Conservation (phyloP, 2,113 vertebrate species). For the Sialia sialis region DNA sequence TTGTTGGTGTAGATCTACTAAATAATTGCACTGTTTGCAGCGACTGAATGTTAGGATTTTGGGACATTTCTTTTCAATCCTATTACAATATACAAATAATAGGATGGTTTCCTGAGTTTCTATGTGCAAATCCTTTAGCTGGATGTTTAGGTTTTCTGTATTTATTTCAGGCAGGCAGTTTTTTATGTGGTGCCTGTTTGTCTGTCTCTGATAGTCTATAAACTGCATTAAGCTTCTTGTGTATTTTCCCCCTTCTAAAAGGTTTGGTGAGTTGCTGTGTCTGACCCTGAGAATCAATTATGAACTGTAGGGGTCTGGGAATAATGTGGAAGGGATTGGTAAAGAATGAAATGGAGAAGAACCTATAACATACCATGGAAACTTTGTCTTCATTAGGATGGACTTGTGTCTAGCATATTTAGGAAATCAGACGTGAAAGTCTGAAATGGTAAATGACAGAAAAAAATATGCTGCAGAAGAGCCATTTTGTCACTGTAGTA, state of each 20-base stretch:
- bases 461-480: neutral
- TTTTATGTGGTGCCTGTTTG: neutral
- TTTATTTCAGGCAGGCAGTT: neutral
- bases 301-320: neutral
- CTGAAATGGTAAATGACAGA: neutral
- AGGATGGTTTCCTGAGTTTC: neutral
- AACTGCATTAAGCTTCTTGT: neutral
- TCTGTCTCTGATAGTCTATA: neutral
- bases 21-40: neutral
- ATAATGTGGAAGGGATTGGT: neutral
- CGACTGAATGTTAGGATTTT: neutral
- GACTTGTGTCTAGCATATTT: neutral
- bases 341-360: neutral
- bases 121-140: neutral
- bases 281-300: neutral
- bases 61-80: neutral
- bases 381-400: neutral
- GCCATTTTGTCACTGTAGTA: neutral
- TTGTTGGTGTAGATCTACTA: neutral
- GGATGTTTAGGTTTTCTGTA: neutral
- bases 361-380: fast-evolving
- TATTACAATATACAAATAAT: neutral
- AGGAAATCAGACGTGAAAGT: neutral
- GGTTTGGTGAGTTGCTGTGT: neutral
- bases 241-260: neutral